These are phyloP conservation scores for Gymnogyps californianus DNA, from an alignment of 2,113 vertebrate species.

Conservation along the genomic window DNA sequence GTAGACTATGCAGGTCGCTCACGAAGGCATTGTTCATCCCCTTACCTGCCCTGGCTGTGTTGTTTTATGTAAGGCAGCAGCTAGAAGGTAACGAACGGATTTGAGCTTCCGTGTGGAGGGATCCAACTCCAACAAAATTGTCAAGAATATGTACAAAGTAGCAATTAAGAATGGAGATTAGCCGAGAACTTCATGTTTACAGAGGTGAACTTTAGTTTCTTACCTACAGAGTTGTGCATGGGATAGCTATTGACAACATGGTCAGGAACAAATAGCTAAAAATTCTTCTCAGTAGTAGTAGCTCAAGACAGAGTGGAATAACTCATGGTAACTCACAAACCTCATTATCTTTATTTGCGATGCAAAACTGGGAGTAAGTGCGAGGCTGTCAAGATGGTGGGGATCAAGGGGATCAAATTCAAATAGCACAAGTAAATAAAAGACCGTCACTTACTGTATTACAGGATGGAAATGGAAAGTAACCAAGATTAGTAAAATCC, in stretches of 20 bases:
- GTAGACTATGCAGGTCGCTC: rapidly evolving
- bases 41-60: neutral
- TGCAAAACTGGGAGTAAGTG: neutral
- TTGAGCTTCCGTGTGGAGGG: neutral
- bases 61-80: neutral
- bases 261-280: neutral
- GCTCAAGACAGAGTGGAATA: neutral
- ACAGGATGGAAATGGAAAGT: neutral
- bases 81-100: neutral
- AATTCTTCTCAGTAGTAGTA: neutral
- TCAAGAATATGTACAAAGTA: neutral
- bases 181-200: neutral
- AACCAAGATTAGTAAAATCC: neutral
- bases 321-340: neutral
- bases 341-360: neutral
- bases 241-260: neutral
- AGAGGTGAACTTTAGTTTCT: neutral
- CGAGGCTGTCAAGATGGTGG: neutral
- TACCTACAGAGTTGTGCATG: neutral
- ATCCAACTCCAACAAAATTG: neutral
- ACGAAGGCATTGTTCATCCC: neutral
- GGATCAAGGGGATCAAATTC: neutral
- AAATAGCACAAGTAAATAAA: neutral
- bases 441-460: neutral
- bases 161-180: neutral